Evolutionary conservation across 1,140 invertebrate genomes (phyloP).

Genomic region (Apis cerana): DNA sequence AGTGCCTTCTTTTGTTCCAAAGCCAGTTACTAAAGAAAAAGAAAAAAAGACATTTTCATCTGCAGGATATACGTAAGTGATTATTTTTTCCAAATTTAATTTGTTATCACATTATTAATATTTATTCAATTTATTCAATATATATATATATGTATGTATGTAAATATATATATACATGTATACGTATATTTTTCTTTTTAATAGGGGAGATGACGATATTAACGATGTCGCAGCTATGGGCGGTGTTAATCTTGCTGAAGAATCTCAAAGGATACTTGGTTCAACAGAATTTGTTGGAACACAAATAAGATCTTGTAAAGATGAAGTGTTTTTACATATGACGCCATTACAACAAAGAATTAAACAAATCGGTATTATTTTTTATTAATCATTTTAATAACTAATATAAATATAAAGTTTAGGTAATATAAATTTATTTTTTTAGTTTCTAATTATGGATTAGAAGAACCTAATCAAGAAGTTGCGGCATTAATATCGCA

Average conservation of each 20-base stretch:
- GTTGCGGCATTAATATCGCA: conserved; percentile 96
- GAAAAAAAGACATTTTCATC: conserved; percentile 85
- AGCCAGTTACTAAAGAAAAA: conserved; percentile 83
- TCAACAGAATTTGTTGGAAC: conserved; percentile 97
- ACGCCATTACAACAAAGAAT: conserved; percentile 89
- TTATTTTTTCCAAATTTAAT: neutral
- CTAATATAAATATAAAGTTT: too few relatives aligned
- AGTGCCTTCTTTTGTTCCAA: conserved; percentile 79
- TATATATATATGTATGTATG: neutral
- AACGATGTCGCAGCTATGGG: conserved; percentile 99
- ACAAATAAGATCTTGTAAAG: conserved; percentile 97
- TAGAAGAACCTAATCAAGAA: conserved; percentile 94
- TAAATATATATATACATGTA: neutral
- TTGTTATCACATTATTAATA: neutral
- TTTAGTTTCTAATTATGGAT: conserved; percentile 87
- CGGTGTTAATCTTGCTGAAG: conserved; percentile 98
- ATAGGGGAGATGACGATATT: conserved; percentile 94
- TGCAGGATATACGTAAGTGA: conserved; percentile 80
- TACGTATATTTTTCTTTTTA: neutral
- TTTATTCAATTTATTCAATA: neutral
- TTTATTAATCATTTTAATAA: neutral
- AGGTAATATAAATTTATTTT: conserved; percentile 12
- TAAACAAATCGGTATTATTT: conserved; percentile 85
- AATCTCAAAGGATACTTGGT: conserved; percentile 96
- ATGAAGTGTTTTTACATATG: conserved; percentile 94